These are phyloP conservation scores for Hepsetus odoe DNA, from an alignment of 2,113 vertebrate species.

Conservation along the genomic window DNA sequence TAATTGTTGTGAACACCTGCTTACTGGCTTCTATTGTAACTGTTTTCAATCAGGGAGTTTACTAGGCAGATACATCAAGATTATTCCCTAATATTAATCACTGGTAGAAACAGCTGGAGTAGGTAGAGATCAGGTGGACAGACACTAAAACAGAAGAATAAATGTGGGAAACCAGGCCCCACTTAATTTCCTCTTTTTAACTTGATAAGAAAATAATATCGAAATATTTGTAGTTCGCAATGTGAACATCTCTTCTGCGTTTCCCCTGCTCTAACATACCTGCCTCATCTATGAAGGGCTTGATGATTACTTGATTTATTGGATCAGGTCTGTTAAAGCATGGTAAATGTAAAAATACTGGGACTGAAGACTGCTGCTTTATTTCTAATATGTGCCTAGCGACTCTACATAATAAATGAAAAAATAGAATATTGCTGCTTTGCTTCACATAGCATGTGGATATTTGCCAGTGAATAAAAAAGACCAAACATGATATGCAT, in stretches of 20 bases:
- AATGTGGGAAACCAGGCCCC: constrained; percentile 1
- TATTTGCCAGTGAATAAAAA: constrained; percentile 5
- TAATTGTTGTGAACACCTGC: no score
- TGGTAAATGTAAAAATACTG: background rate
- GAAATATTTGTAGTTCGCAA: background rate
- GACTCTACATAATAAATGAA: constrained; percentile 25
- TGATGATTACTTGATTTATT: background rate
- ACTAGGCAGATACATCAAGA: no score
- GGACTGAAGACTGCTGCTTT: background rate
- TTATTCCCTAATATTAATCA: no score
- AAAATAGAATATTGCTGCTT: constrained; percentile 49
- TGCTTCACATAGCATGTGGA: constrained; percentile 59
- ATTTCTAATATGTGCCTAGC: constrained; percentile 42
- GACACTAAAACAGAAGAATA: background rate
- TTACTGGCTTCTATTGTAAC: no score
- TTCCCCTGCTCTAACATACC: background rate
- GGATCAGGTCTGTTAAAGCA: background rate
- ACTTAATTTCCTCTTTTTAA: background rate
- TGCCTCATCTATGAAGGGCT: constrained; percentile 9
- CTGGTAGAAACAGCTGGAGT: background rate
- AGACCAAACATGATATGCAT: constrained; percentile 46
- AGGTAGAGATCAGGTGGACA: background rate
- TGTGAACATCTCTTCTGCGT: background rate
- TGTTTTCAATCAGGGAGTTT: no score
- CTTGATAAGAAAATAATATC: background rate